Conservation (phyloP, 2,113 vertebrate genomes). For the Clupea harengus region DNA sequence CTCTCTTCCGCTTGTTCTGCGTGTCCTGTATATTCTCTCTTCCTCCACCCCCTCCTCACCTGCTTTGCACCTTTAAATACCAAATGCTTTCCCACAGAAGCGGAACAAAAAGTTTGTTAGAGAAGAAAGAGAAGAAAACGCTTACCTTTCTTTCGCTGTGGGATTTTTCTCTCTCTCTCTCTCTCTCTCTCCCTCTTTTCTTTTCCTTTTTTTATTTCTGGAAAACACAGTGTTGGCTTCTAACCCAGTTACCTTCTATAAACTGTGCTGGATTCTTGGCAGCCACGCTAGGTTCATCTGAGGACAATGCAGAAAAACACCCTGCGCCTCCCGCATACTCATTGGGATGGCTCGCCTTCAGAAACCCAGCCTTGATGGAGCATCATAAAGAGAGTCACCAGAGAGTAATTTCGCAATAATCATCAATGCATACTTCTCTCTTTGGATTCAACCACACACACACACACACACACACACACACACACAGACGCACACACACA, state of each 20-base stretch:
- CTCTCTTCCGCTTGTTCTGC: slow-evolving; percentile 20
- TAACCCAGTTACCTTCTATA: slow-evolving; percentile 68
- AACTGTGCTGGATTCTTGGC: slow-evolving; percentile 70
- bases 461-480: background rate
- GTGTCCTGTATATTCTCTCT: background rate
- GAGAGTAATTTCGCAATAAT: slow-evolving; percentile 60
- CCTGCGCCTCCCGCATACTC: slow-evolving; percentile 63
- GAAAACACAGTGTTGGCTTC: slow-evolving; percentile 58
- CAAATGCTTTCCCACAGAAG: slow-evolving; percentile 48
- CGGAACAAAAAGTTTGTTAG: slow-evolving; percentile 45
- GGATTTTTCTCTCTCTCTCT: background rate
- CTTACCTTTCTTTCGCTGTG: slow-evolving; percentile 57
- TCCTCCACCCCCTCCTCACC: slow-evolving; percentile 32
- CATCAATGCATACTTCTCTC: slow-evolving; percentile 49
- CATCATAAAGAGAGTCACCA: slow-evolving; percentile 57
- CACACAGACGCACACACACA: no score
- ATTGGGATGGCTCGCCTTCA: slow-evolving; percentile 65
- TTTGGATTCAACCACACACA: slow-evolving; percentile 47
- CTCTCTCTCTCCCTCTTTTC: background rate
- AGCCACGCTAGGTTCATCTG: slow-evolving; percentile 64
- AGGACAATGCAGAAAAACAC: slow-evolving; percentile 70
- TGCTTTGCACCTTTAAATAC: slow-evolving; percentile 50
- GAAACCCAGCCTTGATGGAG: slow-evolving; percentile 63
- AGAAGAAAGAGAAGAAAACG: slow-evolving; percentile 39
- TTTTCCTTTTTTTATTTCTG: slow-evolving; percentile 42